These are phyloP conservation scores for Sarcophilus harrisii DNA, from an alignment of 2,797 vertebrate genomes.

Conservation along the genomic window DNA sequence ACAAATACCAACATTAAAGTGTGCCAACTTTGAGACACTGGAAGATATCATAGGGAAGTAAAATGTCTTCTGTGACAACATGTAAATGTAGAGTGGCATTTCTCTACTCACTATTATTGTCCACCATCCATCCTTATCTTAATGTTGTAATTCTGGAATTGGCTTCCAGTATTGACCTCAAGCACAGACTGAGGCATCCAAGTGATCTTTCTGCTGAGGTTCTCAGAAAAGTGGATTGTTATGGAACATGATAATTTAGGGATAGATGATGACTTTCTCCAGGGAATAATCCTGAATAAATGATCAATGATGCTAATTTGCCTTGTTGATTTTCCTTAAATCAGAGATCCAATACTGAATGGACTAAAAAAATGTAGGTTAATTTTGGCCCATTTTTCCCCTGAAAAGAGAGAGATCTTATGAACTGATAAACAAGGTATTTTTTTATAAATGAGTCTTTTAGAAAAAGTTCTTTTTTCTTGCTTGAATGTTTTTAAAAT, in stretches of 20 bases:
- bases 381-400: neutral
- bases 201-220: neutral
- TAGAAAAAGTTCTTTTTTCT: conserved; percentile 39
- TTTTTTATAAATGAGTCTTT: conserved; percentile 53
- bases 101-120: neutral
- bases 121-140: neutral
- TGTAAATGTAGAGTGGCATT: neutral
- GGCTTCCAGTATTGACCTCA: neutral
- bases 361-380: conserved; percentile 7
- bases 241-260: neutral
- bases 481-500: conserved; percentile 39
- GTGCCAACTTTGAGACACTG: neutral
- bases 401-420: conserved; percentile 28
- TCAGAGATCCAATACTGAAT: conserved; percentile 15
- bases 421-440: conserved; percentile 32
- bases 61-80: neutral
- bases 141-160: neutral
- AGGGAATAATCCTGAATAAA: neutral
- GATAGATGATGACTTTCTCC: neutral
- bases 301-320: neutral
- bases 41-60: neutral
- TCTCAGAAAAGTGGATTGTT: neutral
- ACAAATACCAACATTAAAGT: neutral
- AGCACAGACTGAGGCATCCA: neutral
- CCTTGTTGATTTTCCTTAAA: conserved; percentile 29